phyloP scores from a whole-genome alignment of 2,113 vertebrate genomes.

The Todiramphus chloris region DNA sequence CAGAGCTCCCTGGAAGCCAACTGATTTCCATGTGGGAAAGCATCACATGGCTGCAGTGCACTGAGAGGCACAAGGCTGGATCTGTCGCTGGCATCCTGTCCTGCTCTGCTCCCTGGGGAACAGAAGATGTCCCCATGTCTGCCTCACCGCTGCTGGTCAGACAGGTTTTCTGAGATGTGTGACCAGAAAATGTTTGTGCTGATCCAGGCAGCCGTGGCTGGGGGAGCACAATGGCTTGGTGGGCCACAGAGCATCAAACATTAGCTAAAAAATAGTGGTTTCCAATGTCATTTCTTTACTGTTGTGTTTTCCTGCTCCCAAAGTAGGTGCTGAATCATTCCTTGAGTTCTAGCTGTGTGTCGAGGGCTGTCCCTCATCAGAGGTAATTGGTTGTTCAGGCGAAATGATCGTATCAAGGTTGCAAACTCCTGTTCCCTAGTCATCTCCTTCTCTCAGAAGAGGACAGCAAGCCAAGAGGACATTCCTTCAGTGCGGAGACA shows the following conservation, averaged over 20 bases:
- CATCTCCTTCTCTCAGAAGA: not conserved
- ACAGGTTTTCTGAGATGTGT: not conserved
- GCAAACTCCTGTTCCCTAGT: not conserved
- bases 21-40: not conserved
- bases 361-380: not conserved
- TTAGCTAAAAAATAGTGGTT: not conserved
- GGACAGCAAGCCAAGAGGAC: not conserved
- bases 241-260: not conserved
- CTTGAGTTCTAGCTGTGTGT: not conserved
- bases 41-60: rapidly evolving
- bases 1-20: not conserved
- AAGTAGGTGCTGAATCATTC: not conserved
- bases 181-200: not conserved
- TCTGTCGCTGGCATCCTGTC: rapidly evolving
- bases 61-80: not conserved
- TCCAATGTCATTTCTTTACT: not conserved
- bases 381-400: not conserved
- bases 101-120: not conserved
- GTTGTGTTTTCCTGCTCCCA: not conserved
- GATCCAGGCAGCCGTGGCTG: not conserved
- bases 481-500: rapidly evolving
- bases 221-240: not conserved
- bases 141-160: not conserved
- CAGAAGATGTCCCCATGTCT: not conserved
- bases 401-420: not conserved